Percentiles rank a stretch among this genome's conserved stretches.
These are phyloP conservation scores for Salvator merianae DNA, from an alignment of 2,113 vertebrate genomes.

Conservation along the genomic window DNA sequence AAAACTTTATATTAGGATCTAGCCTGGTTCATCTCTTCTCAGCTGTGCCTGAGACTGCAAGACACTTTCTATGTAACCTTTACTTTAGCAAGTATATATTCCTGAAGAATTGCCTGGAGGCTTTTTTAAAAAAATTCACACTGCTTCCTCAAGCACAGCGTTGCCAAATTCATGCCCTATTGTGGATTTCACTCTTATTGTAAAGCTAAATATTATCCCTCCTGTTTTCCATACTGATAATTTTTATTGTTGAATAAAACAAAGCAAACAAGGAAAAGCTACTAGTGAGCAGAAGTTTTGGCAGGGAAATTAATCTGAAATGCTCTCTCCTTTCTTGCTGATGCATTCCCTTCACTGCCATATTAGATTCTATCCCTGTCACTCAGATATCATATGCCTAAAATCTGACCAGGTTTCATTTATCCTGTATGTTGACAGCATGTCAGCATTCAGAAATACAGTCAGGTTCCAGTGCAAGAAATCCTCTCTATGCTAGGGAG, in stretches of 20 bases:
- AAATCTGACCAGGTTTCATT: slow-evolving; percentile 30
- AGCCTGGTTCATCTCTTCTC: too few relatives aligned
- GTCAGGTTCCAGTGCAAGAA: slow-evolving; percentile 33
- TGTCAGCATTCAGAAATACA: background rate
- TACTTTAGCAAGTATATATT: slow-evolving; percentile 39
- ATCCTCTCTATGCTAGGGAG: slow-evolving; percentile 44
- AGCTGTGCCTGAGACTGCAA: background rate
- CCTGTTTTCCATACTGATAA: background rate
- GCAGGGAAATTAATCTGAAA: slow-evolving; percentile 20
- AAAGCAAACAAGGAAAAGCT: background rate
- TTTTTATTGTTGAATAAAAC: slow-evolving; percentile 1
- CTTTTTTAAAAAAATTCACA: slow-evolving; percentile 19
- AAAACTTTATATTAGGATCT: too few relatives aligned
- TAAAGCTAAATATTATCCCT: slow-evolving; percentile 40
- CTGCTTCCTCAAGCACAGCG: background rate
- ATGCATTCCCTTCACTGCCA: slow-evolving; percentile 7
- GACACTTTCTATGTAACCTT: background rate
- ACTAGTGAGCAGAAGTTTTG: background rate
- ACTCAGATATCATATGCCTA: background rate
- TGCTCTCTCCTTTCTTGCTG: background rate
- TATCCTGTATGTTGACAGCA: background rate
- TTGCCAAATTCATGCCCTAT: slow-evolving; percentile 29
- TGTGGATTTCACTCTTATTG: slow-evolving; percentile 42
- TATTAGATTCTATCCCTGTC: slow-evolving; percentile 10
- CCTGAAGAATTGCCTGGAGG: slow-evolving; percentile 39